phyloP scores from a whole-genome alignment of 2,888 invertebrate genomes.

The Camponotus fellah region DNA sequence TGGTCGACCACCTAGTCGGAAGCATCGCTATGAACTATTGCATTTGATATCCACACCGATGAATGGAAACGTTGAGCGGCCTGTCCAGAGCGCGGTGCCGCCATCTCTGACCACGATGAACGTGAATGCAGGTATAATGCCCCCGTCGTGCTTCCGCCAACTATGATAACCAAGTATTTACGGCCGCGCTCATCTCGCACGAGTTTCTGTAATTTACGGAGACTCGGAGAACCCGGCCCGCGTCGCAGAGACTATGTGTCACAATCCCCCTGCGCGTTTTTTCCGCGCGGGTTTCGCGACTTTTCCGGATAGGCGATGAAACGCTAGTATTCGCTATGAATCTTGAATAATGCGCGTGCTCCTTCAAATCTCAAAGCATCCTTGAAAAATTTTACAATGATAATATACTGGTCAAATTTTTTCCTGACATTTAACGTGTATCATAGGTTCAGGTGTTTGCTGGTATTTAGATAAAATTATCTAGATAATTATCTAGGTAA shows the following conservation, averaged over 20 bases:
- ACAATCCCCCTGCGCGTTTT: slow-evolving; percentile 16
- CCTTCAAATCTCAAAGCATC: not conserved
- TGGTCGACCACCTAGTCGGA: slow-evolving; percentile 79
- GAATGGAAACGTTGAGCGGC: slow-evolving; percentile 80
- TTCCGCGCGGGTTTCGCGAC: slow-evolving; percentile 16
- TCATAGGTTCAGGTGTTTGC: no score
- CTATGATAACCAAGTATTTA: slow-evolving; percentile 85
- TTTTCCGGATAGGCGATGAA: slow-evolving; percentile 21
- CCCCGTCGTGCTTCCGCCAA: slow-evolving; percentile 80
- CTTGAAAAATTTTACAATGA: not conserved
- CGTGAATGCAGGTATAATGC: slow-evolving; percentile 80
- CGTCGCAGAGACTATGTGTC: slow-evolving; percentile 48
- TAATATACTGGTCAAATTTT: not conserved
- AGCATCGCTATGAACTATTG: slow-evolving; percentile 82
- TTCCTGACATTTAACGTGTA: no score
- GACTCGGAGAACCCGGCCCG: slow-evolving; percentile 59
- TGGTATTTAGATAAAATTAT: no score
- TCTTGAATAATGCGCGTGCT: not conserved
- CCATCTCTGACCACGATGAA: slow-evolving; percentile 71
- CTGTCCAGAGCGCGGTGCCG: slow-evolving; percentile 72
- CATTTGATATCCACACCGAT: slow-evolving; percentile 84
- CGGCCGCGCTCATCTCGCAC: slow-evolving; percentile 75
- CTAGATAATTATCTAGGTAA: no score
- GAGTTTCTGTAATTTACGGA: slow-evolving; percentile 82
- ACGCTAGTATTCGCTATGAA: not conserved